Base-by-base conservation (phyloP, 2,888 invertebrate genomes). In the Holacanthella duospinosa region DNA sequence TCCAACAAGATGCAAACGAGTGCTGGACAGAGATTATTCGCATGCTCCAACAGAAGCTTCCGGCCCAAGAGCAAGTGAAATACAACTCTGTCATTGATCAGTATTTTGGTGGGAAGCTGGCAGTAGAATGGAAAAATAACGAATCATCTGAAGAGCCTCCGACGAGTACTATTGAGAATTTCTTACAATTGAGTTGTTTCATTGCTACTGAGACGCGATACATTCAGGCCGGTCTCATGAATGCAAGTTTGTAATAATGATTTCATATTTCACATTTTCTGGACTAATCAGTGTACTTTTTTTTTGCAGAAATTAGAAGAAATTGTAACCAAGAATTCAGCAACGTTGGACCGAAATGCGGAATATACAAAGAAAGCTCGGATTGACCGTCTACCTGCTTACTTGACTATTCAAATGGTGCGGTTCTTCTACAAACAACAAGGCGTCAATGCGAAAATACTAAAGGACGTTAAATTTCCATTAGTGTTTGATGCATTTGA, bases 401-500 rank as follows among this genome's bases (percentile, higher is more conserved):
- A 97, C 80, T 80, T 99, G 69, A 91, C 95, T 1, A 86, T 99
- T 69, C 96, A 97, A 77, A 95, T 99, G 81, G 95, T 99, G 61
- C 84, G 99, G 63, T 69, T 69, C 48, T 71, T 65, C 63, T 71
- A 66, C 66, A 99, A 99, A 78, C 97, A 95, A 77, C 92, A 92
- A 75, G 86, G 90, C 0, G 89, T 96, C 61, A 95, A 94, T 79
- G 96, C 96, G 0, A 97, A 97, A 81, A 93, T 97, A 73, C 81
- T 97, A 61, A 89, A 96, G 80, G 95, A 97, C 75, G 93, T 99
- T 1, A 96, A 97, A 80, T 99, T 97, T 77, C 92, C 95, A 0
- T 80, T 96, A 61, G 88, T 87, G 62, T 85, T 97, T 75, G 99
- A 99, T 79, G 89, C 94, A 24, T 95, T 84, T 77, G 96, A 97